phyloP scores from a whole-genome alignment of 2,797 vertebrate genomes.

The Malacoraja senta region DNA sequence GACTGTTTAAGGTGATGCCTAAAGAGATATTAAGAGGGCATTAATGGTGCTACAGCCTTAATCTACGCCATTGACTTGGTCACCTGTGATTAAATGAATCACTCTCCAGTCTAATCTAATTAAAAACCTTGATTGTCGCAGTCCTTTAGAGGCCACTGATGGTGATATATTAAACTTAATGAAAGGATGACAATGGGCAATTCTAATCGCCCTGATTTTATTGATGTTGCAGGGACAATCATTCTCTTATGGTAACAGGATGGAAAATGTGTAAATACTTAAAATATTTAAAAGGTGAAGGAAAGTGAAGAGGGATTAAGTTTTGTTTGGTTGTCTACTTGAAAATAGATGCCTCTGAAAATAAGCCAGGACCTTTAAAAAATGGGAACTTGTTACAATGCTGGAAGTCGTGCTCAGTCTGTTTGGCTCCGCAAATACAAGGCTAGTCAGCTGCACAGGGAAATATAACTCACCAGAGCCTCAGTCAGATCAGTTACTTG shows the following conservation, averaged over 20 bases:
- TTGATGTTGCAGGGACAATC: conserved; percentile 17
- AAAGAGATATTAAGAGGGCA: conserved; percentile 36
- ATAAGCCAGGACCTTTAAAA: not conserved
- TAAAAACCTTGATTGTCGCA: not conserved
- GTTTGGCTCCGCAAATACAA: not conserved
- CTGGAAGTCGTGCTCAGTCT: not conserved
- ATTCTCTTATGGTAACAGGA: not conserved
- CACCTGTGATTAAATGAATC: conserved; percentile 24
- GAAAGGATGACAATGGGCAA: not conserved
- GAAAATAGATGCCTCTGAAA: not conserved
- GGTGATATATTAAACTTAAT: conserved; percentile 19
- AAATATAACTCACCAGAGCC: not conserved
- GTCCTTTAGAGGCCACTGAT: not conserved
- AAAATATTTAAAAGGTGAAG: conserved; percentile 18
- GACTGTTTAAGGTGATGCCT: conserved; percentile 35
- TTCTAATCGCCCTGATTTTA: not conserved
- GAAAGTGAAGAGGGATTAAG: not conserved
- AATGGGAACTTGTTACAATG: not conserved
- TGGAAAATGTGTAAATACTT: not conserved
- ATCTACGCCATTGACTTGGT: conserved; percentile 3
- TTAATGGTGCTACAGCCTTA: not conserved
- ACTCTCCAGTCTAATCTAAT: not conserved
- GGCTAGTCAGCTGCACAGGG: not conserved
- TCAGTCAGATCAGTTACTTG: not conserved
- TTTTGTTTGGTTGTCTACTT: not conserved